A percentile compares a stretch with the other conserved stretches of the same genome.
Evolutionary conservation across 2,113 vertebrate species (phyloP).

Genomic region (Microtus montanus): DNA sequence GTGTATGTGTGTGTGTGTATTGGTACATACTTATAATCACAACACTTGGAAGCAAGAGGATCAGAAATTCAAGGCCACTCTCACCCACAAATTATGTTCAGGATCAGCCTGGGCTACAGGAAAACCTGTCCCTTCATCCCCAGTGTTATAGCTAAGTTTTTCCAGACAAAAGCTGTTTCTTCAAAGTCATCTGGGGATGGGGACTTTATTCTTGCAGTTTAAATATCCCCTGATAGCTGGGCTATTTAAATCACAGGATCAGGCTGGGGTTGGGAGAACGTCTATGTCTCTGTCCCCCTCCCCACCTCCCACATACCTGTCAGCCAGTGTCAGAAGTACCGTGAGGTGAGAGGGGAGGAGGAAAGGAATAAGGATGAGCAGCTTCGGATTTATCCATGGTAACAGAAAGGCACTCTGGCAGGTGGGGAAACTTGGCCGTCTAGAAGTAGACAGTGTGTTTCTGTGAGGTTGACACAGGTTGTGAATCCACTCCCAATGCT

Average conservation of each 20-base stretch:
- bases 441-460: neutral
- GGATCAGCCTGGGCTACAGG: neutral
- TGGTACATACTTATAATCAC: neutral
- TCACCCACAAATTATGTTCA: neutral
- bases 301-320: neutral
- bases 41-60: neutral
- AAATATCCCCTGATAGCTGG: neutral
- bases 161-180: neutral
- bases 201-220: neutral
- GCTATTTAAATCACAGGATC: neutral
- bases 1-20: neutral
- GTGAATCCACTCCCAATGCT: neutral
- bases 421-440: neutral
- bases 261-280: neutral
- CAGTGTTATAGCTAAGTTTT: neutral
- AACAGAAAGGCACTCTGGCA: slow-evolving; percentile 17
- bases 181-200: neutral
- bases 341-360: neutral
- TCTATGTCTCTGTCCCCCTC: neutral
- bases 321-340: neutral
- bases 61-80: neutral
- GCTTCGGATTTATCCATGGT: neutral
- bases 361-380: neutral
- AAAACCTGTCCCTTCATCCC: neutral
- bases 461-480: neutral